Evolutionary conservation across 2,113 vertebrate species (phyloP).

Genomic region (Neodontobutis hainanensis): DNA sequence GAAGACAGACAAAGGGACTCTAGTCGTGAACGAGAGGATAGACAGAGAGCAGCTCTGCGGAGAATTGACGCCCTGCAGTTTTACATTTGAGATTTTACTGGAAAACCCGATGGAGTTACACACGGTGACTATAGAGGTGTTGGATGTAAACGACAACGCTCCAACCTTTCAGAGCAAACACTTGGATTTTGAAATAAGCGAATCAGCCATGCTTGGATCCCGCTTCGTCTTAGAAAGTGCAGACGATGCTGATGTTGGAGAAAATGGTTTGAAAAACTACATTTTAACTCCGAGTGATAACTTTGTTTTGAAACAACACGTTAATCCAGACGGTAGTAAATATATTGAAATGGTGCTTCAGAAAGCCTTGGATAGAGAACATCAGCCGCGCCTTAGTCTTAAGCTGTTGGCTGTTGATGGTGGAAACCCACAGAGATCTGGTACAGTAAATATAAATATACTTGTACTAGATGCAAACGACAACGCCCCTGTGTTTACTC

Average conservation of each 20-base stretch:
- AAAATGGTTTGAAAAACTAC: conserved; percentile 78
- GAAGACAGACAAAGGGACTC: conserved; percentile 60
- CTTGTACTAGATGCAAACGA: conserved; percentile 60
- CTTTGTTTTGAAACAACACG: conserved; percentile 64
- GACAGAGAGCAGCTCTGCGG: conserved; percentile 82
- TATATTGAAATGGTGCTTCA: conserved; percentile 62
- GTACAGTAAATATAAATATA: conserved; percentile 47
- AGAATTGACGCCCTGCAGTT: conserved; percentile 69
- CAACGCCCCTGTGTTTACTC: conserved; percentile 72
- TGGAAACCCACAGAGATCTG: conserved; percentile 51
- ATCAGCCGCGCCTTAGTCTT: conserved; percentile 42
- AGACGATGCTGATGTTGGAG: conserved; percentile 77
- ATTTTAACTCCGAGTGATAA: conserved; percentile 65
- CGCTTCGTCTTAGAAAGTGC: conserved; percentile 79
- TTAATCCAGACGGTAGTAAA: conserved; percentile 54
- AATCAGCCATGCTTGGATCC: conserved; percentile 44
- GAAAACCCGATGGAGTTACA: conserved; percentile 79
- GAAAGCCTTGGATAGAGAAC: conserved; percentile 58
- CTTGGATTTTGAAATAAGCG: conserved; percentile 59
- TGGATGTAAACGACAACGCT: conserved; percentile 79
- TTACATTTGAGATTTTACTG: conserved; percentile 77
- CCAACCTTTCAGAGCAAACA: conserved; percentile 48
- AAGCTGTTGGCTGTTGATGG: conserved; percentile 63
- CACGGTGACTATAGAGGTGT: conserved; percentile 69
- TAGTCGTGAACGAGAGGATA: conserved; percentile 78